These are phyloP conservation scores for Drosophila ercepeae DNA, from an alignment of 1,140 invertebrate species.

Conservation along the genomic window DNA sequence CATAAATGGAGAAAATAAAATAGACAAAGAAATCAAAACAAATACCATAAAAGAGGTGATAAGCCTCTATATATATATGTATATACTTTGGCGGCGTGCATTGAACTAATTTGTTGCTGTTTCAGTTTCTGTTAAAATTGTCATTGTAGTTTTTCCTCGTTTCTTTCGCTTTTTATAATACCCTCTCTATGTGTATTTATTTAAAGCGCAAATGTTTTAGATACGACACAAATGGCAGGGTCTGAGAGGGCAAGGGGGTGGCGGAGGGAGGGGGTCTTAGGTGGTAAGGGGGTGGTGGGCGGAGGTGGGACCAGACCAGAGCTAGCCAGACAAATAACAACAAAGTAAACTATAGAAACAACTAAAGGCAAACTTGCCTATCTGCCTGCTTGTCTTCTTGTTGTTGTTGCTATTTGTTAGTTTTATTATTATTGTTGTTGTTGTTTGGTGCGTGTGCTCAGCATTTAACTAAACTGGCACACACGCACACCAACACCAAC, in stretches of 20 bases:
- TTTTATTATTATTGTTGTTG: slow-evolving; percentile 14
- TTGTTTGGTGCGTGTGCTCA: slow-evolving; percentile 69
- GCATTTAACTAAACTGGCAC: slow-evolving; percentile 77
- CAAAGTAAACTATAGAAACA: slow-evolving; percentile 59
- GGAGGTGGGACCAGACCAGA: slow-evolving; percentile 24
- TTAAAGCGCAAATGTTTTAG: slow-evolving; percentile 82
- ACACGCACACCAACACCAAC: slow-evolving; percentile 47
- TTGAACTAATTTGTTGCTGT: slow-evolving; percentile 73
- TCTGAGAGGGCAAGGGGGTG: neutral
- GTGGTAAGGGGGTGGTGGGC: neutral
- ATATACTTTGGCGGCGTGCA: slow-evolving; percentile 63
- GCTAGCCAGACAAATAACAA: slow-evolving; percentile 45
- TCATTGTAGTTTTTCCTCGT: slow-evolving; percentile 45
- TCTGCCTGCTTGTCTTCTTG: slow-evolving; percentile 49
- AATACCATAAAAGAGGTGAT: slow-evolving; percentile 32
- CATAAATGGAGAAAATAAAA: slow-evolving; percentile 6
- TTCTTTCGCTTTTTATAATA: slow-evolving; percentile 66
- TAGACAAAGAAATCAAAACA: slow-evolving; percentile 16
- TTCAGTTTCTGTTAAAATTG: slow-evolving; percentile 2
- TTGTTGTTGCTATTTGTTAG: slow-evolving; percentile 10
- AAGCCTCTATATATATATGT: neutral
- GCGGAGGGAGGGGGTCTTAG: slow-evolving; percentile 5
- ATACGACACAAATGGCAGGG: slow-evolving; percentile 70
- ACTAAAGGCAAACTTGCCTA: slow-evolving; percentile 77
- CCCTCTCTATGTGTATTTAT: slow-evolving; percentile 76